Evolutionary conservation across 1,140 invertebrate genomes (phyloP), one percentile per base, ranked within the genome.

Genomic region (Thaumetopoea pityocampa): DNA sequence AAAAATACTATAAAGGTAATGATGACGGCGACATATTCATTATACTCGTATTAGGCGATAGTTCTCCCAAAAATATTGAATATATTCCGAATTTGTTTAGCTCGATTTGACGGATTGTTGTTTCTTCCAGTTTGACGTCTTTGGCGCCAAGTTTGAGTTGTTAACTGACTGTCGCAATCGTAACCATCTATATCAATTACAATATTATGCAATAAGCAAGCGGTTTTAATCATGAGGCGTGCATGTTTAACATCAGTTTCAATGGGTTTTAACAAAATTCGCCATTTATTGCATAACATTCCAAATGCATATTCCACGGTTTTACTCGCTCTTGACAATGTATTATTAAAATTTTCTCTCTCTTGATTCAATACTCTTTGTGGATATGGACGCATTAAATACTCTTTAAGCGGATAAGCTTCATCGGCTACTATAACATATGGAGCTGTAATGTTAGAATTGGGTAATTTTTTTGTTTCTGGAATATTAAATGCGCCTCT

Each of bases 291-390:
- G 18, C 27, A 34, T 40, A 47, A 38, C 28, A 47, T 47, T 28
- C 35, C 34, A 32, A 38, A 40, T 26, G 34, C 41, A 40, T 36
- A 35, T n/a, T 36, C 46, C 24, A 36, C 20, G 18, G 18, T 24
- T 23, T 37, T 41, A 42, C 40, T 34, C n/a, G 35, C 45, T 19
- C 40, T 28, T 24, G 45, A 44, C 20, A 45, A 41, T 32, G 41
- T 18, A 26, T 45, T 32, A 45, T 49, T 54, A 42, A 49, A 45
- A 41, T 35, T 22, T 29, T 52, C 45, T 41, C 28, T 43, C 10
- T 58, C 34, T 28, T 17, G 5, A 38, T 46, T 46, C 17, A 49
- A 37, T 27, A 20, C 33, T 30, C 37, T 46, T 46, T 47, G 37
- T 20, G 29, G 37, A 8, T 22, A 34, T 24, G 33, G 33, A 24